A percentile compares a stretch with the other conserved stretches of the same genome.
These are phyloP conservation scores for Upupa epops DNA, from an alignment of 2,113 vertebrate species.

Conservation along the genomic window DNA sequence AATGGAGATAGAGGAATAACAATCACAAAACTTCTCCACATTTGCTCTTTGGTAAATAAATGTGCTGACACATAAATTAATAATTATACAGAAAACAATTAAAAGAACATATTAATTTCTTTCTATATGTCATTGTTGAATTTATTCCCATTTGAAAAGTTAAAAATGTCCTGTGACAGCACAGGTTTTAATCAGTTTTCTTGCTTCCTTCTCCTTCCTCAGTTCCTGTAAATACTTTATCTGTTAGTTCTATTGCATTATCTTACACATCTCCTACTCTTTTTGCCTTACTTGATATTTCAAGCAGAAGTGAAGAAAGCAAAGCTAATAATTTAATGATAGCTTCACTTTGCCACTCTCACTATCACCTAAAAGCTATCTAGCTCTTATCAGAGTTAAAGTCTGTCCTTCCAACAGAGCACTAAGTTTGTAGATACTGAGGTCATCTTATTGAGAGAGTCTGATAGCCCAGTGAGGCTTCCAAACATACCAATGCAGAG, in stretches of 20 bases:
- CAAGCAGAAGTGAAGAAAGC: not conserved
- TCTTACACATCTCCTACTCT: not conserved
- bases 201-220: not conserved
- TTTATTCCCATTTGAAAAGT: not conserved
- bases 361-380: not conserved
- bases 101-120: not conserved
- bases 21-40: not conserved
- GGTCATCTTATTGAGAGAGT: too few species aligned
- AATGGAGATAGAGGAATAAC: accelerated
- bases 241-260: not conserved
- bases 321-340: not conserved
- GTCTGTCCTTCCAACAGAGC: not conserved
- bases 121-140: too few species aligned
- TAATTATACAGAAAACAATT: not conserved
- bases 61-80: not conserved
- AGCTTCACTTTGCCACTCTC: not conserved
- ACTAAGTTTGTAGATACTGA: too few species aligned
- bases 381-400: not conserved
- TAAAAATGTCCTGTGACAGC: not conserved
- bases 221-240: not conserved
- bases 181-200: not conserved
- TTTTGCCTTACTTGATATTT: too few species aligned
- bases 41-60: not conserved
- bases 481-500: not conserved
- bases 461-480: not conserved